These are phyloP conservation scores for Heterochromis multidens DNA, from an alignment of 2,113 vertebrate genomes.

Conservation along the genomic window DNA sequence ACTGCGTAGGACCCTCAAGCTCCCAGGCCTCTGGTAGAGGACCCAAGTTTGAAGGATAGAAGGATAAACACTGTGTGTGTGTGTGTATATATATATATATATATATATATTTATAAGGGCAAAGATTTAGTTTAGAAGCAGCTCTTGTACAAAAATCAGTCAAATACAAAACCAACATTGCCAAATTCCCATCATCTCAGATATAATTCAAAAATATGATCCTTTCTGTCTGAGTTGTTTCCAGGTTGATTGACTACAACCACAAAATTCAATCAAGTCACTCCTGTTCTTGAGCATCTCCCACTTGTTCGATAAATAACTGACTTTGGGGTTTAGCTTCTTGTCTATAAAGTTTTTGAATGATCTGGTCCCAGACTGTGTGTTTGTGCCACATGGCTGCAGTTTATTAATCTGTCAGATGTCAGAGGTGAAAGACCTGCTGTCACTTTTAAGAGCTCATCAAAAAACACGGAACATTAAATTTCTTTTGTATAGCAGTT, in stretches of 20 bases:
- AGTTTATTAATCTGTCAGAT: neutral
- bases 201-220: neutral
- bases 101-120: neutral
- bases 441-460: neutral
- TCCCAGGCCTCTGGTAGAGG: too few relatives aligned
- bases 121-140: neutral
- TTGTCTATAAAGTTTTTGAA: neutral
- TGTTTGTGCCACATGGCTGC: neutral
- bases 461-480: neutral
- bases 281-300: neutral
- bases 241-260: neutral
- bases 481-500: neutral
- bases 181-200: neutral
- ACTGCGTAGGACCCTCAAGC: too few relatives aligned
- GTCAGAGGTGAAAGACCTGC: neutral
- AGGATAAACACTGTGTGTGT: too few relatives aligned
- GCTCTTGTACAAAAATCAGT: too few relatives aligned
- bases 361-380: neutral
- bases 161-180: neutral
- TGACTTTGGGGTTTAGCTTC: neutral
- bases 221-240: neutral
- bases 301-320: neutral
- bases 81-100: too few relatives aligned
- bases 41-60: too few relatives aligned
- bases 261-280: neutral